Evolutionary conservation across 53 echinoderm and acorn worm species (phyloP).

Genomic region (Temnopleurus reevesii): DNA sequence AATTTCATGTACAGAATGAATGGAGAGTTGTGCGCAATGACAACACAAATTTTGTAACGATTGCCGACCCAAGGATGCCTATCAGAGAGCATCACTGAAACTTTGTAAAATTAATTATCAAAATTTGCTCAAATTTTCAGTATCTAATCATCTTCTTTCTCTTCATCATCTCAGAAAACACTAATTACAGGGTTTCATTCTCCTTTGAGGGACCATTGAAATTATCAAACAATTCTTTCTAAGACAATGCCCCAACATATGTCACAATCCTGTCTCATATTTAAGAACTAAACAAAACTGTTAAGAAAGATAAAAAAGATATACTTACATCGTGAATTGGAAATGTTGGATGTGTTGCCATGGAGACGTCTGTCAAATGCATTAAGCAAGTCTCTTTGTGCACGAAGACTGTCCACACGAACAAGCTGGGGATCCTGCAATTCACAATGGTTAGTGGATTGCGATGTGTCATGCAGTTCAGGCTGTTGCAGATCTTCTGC

Average conservation of each 20-base stretch:
- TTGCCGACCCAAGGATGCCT: too few relatives aligned
- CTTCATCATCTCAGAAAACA: not conserved
- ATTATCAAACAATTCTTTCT: too few relatives aligned
- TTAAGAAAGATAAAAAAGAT: not conserved
- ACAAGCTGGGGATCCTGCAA: constrained; percentile 48
- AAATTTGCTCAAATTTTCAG: not conserved
- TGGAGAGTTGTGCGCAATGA: too few relatives aligned
- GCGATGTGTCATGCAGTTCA: not conserved
- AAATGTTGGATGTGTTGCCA: constrained; percentile 16
- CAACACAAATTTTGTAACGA: too few relatives aligned
- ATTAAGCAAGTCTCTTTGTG: constrained; percentile 21
- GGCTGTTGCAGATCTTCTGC: not conserved
- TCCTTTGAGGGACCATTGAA: too few relatives aligned
- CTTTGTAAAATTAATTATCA: too few relatives aligned
- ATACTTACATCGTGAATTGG: constrained; percentile 22
- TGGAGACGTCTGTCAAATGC: constrained; percentile 55
- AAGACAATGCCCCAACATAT: too few relatives aligned
- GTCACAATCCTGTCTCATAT: too few relatives aligned
- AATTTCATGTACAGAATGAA: too few relatives aligned
- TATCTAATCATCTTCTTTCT: not conserved
- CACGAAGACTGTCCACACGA: constrained; percentile 34
- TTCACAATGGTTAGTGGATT: not conserved
- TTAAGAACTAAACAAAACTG: too few relatives aligned
- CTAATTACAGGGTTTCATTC: too few relatives aligned
- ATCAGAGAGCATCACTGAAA: too few relatives aligned